phyloP scores from a whole-genome alignment of 1,140 invertebrate genomes.

The Meloidogyne chitwoodi region DNA sequence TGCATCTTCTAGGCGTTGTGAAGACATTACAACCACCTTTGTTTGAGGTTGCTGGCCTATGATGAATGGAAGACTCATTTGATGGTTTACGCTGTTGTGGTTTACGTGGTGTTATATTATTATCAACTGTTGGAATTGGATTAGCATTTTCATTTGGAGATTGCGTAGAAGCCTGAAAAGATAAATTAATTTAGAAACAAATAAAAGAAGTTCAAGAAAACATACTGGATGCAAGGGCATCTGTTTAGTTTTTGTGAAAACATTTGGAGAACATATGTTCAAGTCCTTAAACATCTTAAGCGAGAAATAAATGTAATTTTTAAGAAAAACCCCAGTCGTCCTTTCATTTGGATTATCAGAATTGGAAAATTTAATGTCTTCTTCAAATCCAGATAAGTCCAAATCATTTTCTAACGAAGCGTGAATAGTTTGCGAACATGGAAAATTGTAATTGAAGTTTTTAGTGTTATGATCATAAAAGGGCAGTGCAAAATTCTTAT shows the following conservation, averaged over 20 bases:
- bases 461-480: conserved; percentile 5
- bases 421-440: conserved; percentile 38
- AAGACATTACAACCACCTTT: conserved; percentile 37
- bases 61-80: neutral
- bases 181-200: neutral
- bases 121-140: neutral
- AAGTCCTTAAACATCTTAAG: neutral
- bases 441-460: neutral
- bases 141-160: neutral
- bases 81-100: conserved; percentile 3
- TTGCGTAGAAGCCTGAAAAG: neutral
- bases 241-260: neutral
- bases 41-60: neutral
- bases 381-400: conserved; percentile 21
- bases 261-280: neutral
- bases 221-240: neutral
- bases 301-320: neutral
- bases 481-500: conserved; percentile 55
- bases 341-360: neutral
- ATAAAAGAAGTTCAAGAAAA: neutral
- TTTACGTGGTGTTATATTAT: neutral
- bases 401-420: conserved; percentile 34
- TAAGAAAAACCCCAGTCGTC: neutral
- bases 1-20: conserved; percentile 19
- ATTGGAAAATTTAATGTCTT: neutral